Evolutionary conservation across 2,888 invertebrate genomes (phyloP).

Genomic region (Cheilosia vulpina): DNA sequence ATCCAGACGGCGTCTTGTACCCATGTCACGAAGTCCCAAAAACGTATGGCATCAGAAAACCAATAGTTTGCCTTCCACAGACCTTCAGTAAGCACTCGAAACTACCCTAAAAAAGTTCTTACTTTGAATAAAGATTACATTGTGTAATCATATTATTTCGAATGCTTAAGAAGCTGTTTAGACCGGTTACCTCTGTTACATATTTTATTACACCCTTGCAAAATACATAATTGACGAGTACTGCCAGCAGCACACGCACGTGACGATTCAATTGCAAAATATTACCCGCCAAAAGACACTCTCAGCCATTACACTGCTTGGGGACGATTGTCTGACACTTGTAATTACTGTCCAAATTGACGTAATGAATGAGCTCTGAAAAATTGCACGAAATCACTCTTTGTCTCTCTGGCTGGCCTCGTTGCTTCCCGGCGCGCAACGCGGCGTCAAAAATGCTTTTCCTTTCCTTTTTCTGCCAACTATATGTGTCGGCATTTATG

Average conservation of each 20-base stretch:
- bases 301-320: background rate
- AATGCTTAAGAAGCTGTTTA: too few relatives aligned
- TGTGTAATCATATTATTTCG: too few relatives aligned
- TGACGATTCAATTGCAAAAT: conserved; percentile 40
- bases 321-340: conserved; percentile 40
- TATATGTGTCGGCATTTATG: conserved; percentile 69
- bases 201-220: background rate
- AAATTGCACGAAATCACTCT: conserved; percentile 62
- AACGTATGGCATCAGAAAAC: too few relatives aligned
- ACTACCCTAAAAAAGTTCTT: too few relatives aligned
- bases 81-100: too few relatives aligned
- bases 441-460: conserved; percentile 8
- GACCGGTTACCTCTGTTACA: too few relatives aligned
- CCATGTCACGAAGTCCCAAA: too few relatives aligned
- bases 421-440: background rate
- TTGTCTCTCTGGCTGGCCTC: conserved; percentile 13
- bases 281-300: conserved; percentile 37
- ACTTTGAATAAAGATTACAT: too few relatives aligned
- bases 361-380: conserved; percentile 72
- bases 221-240: background rate
- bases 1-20: too few relatives aligned
- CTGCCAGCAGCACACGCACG: background rate
- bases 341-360: conserved; percentile 65
- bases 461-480: conserved; percentile 31
- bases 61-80: too few relatives aligned